Base-by-base conservation (phyloP, 35 echinoderm and acorn worm species). In the Heliocidaris tuberculata region DNA sequence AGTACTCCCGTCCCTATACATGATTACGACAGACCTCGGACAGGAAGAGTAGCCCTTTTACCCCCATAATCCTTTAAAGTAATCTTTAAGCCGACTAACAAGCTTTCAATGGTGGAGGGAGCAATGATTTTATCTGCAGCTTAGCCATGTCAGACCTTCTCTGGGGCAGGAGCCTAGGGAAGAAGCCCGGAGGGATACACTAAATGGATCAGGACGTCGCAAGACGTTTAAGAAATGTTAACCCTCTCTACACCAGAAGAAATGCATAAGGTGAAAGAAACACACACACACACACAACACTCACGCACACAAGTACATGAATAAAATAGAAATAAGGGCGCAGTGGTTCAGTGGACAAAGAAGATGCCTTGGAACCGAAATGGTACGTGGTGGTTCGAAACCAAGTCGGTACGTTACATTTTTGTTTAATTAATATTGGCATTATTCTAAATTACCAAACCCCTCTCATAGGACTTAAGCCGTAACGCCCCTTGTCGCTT, bases 1-100 rank as follows among this genome's bases (percentile, higher is more conserved):
- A 78, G 65, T 78, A 78, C 27, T 19, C 65, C 27, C 19, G 21
- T 78, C 6, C 27, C 19, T 2, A 60, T 2, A 19, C 19, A 19
- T 60, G 11, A 78, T 27, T 78, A 5, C 21, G 65, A 19, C 8
- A 78, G 65, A 78, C 15, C 65, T 78, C 21, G 65, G 65, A 78
- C 21, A 19, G 4, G 17, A 78, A 78, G 65, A 19, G 65, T 19
- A 78, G 27, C 65, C 65, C 17, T 78, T 5, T 17, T 21, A 78
- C 65, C 27, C 52, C 65, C 19, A 78, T 78, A 78, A 78, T 78
- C 65, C 65, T 21, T 78, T 78, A 78, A 78, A 78, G 65, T 78
- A 78, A 78, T 24, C 65, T 78, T 21, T 78, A 78, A 78, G 65
- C 65, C 65, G 65, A 78, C 65, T 78, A 78, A 78, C 65, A 78